Evolutionary conservation across 2,888 invertebrate species (phyloP), one percentile per base, ranked within the genome.

Genomic region (Drosophila neonasuta): DNA sequence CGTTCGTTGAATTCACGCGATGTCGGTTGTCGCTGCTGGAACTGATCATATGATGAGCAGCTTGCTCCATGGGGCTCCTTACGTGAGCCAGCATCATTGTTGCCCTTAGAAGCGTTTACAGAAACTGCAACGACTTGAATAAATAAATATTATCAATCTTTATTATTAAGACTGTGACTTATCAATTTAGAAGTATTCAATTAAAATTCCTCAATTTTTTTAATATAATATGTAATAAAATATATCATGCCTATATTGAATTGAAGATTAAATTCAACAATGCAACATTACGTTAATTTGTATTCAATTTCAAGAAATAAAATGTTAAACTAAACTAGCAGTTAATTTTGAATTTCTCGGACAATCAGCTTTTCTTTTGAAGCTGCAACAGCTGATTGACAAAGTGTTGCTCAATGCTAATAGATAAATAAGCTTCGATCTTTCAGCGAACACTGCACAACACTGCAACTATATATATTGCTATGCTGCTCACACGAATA

Each of bases 111-210:
- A 0, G 45, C 4, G 42, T 24, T 32, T 11, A 52, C 24, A 42
- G 74, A 30, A 6, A 50, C 62, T 4, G 42, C 44, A 46, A 70
- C 11, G 24, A 63, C 69, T 75, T 13, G 9, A 74, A 54, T 7
- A 9, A 11, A 6, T 11, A 49, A 34, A 5, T 24, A 24, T 24
- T 24, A 6, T 24, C 6, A 24, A 6, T 6, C 24, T 24, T 24
- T 20, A 20, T 20, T 20, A 20, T 20, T 20, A 20, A 20, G 20
- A 20, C 20, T 20, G 20, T 20, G 20, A 20, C 24, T 24, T 24
- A 1, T 24, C 2, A 24, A 24, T 5, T 6, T 24, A 24, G 6
- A 24, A 5, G 6, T 24, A 5, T 24, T 24, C 24, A 24, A 5
- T 6, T 24, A 1, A 6, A 6, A 24, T 5, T 20, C 15, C 15